phyloP scores from a whole-genome alignment of 2,797 vertebrate genomes.

The Manis crassicaudata region DNA sequence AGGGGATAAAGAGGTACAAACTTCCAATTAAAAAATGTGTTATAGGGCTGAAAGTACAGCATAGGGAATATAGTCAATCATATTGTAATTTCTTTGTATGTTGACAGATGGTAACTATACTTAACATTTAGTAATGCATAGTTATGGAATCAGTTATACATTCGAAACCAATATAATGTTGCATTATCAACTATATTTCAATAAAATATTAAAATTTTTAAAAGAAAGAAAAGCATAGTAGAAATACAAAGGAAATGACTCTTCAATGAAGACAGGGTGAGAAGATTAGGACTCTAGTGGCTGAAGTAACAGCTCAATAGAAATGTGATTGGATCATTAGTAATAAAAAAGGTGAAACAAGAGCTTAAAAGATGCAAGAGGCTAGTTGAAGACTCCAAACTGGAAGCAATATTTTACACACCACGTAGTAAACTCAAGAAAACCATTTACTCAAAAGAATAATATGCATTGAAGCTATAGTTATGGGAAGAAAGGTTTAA shows the following conservation, averaged over 20 bases:
- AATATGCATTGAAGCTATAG: not conserved
- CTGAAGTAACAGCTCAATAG: not conserved
- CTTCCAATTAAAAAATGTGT: too few relatives aligned
- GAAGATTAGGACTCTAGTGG: not conserved
- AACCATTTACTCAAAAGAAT: not conserved
- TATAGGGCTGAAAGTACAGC: too few relatives aligned
- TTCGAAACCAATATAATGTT: too few relatives aligned
- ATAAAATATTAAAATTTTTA: too few relatives aligned
- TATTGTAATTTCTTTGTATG: too few relatives aligned
- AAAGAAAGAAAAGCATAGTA: not conserved
- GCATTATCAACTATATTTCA: too few relatives aligned
- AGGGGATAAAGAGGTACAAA: too few relatives aligned
- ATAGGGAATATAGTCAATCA: too few relatives aligned
- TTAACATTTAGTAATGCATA: too few relatives aligned
- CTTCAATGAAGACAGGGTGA: not conserved
- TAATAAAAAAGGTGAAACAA: not conserved
- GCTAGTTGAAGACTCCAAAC: not conserved
- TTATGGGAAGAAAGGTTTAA: not conserved
- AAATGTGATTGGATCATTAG: not conserved
- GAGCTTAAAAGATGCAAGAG: not conserved
- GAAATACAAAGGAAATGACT: not conserved
- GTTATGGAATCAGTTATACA: too few relatives aligned
- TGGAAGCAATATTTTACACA: not conserved
- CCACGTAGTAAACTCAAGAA: not conserved
- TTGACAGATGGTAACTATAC: too few relatives aligned